phyloP scores from a whole-genome alignment of 2,113 vertebrate species.

The Clinocottus analis region DNA sequence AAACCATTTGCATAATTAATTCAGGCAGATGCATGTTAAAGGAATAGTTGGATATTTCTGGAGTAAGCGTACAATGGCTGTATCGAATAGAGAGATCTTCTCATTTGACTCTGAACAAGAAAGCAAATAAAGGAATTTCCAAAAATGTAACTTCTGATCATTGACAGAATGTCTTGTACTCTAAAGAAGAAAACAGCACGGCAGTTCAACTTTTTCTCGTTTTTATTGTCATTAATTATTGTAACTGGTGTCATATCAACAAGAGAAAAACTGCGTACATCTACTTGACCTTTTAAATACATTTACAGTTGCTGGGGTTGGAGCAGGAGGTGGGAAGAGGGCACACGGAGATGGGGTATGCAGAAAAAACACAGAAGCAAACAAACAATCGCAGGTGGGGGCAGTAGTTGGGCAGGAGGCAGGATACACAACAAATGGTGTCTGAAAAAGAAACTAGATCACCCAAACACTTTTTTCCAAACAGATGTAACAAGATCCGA shows the following conservation, averaged over 20 bases:
- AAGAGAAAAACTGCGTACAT: slow-evolving; percentile 96
- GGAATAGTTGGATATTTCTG: neutral
- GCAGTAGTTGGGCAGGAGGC: slow-evolving; percentile 84
- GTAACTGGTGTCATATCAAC: slow-evolving; percentile 88
- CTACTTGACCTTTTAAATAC: slow-evolving; percentile 95
- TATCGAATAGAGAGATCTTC: neutral
- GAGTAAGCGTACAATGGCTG: neutral
- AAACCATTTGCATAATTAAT: neutral
- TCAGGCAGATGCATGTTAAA: slow-evolving; percentile 1
- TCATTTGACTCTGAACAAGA: neutral
- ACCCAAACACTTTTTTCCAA: slow-evolving; percentile 92
- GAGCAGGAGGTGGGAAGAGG: slow-evolving; percentile 85
- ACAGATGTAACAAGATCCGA: slow-evolving; percentile 86
- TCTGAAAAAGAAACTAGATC: slow-evolving; percentile 87
- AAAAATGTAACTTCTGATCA: neutral
- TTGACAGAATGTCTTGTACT: slow-evolving; percentile 1
- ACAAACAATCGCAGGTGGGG: slow-evolving; percentile 83
- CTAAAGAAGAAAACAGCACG: slow-evolving; percentile 54
- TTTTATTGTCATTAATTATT: slow-evolving; percentile 85
- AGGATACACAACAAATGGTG: slow-evolving; percentile 91
- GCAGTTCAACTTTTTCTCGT: slow-evolving; percentile 81
- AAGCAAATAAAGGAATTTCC: neutral
- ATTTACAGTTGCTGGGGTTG: slow-evolving; percentile 89
- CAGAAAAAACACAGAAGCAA: slow-evolving; percentile 86
- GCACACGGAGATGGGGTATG: slow-evolving; percentile 89